Percentiles rank a stretch among this genome's conserved stretches.
Conservation (phyloP, 2,797 vertebrate species). For the Alfaro cultratus region DNA sequence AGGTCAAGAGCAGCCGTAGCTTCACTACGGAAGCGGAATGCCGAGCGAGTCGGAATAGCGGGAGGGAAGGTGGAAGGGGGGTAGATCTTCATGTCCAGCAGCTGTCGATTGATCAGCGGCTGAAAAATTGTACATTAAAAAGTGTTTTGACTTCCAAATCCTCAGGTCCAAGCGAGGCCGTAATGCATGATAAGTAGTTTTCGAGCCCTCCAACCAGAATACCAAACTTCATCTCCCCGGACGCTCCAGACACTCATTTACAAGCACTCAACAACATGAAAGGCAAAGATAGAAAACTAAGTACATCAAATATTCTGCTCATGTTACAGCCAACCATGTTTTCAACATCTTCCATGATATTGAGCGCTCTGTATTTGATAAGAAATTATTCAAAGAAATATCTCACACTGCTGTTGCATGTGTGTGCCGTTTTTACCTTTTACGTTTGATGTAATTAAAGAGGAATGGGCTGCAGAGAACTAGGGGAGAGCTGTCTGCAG, state of each 20-base stretch:
- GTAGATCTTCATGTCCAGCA: slow-evolving; percentile 74
- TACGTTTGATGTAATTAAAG: slow-evolving; percentile 56
- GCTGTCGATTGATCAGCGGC: slow-evolving; percentile 81
- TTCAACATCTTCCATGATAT: slow-evolving; percentile 73
- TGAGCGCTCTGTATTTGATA: slow-evolving; percentile 63
- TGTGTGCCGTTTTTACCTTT: slow-evolving; percentile 51
- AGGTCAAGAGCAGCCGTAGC: slow-evolving; percentile 77
- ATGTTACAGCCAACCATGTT: slow-evolving; percentile 73
- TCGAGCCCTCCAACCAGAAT: slow-evolving; percentile 78
- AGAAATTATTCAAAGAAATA: slow-evolving; percentile 72
- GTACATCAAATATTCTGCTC: slow-evolving; percentile 77
- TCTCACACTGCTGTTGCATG: slow-evolving; percentile 49
- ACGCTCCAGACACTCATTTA: slow-evolving; percentile 78
- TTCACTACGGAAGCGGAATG: slow-evolving; percentile 69
- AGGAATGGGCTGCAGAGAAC: background rate
- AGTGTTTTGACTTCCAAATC: slow-evolving; percentile 84
- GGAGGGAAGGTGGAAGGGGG: slow-evolving; percentile 31
- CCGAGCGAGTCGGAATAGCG: slow-evolving; percentile 66
- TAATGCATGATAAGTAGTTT: slow-evolving; percentile 84
- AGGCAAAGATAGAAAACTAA: slow-evolving; percentile 75
- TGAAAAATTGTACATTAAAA: slow-evolving; percentile 82
- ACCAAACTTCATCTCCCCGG: slow-evolving; percentile 76
- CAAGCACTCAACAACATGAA: slow-evolving; percentile 82
- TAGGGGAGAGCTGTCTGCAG: slow-evolving; percentile 23
- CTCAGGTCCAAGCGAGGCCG: slow-evolving; percentile 76